A percentile compares a stretch with the other conserved stretches of the same genome.
Evolutionary conservation across 2,113 vertebrate genomes (phyloP).

Genomic region (Carlito syrichta): DNA sequence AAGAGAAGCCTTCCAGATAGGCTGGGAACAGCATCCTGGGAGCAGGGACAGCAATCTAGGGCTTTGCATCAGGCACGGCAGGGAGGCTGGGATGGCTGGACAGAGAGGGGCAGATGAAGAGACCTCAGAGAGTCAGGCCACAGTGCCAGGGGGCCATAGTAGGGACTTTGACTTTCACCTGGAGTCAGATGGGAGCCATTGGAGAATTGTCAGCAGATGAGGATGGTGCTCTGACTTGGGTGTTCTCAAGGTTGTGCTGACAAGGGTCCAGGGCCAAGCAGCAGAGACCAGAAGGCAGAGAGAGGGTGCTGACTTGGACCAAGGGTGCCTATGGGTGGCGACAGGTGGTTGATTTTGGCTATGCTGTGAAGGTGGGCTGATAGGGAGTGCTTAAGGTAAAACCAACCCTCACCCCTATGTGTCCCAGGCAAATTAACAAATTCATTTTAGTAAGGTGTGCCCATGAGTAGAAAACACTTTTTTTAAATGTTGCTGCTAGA

Average conservation of each 20-base stretch:
- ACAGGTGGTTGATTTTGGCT: accelerated
- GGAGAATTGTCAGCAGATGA: neutral
- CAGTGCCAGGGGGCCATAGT: neutral
- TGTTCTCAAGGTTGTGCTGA: accelerated
- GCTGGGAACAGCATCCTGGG: accelerated
- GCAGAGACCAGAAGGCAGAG: neutral
- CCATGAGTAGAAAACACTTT: neutral
- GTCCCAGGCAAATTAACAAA: too few species aligned
- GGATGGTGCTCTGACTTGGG: accelerated
- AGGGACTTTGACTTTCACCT: neutral
- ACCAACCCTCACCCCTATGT: neutral
- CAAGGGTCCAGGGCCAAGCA: neutral
- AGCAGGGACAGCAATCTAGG: neutral
- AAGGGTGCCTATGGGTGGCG: accelerated
- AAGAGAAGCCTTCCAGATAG: neutral
- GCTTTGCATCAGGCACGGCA: accelerated
- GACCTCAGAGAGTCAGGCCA: neutral
- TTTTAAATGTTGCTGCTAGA: slow-evolving; percentile 25
- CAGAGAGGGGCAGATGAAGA: neutral
- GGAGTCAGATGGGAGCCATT: neutral
- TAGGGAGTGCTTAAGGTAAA: neutral
- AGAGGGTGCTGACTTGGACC: neutral
- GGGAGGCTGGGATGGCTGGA: neutral
- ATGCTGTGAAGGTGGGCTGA: neutral
- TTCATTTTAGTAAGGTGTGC: neutral